phyloP scores from a whole-genome alignment of 37 sponge, comb jelly and placozoan genomes.

The Amphimedon queenslandica region DNA sequence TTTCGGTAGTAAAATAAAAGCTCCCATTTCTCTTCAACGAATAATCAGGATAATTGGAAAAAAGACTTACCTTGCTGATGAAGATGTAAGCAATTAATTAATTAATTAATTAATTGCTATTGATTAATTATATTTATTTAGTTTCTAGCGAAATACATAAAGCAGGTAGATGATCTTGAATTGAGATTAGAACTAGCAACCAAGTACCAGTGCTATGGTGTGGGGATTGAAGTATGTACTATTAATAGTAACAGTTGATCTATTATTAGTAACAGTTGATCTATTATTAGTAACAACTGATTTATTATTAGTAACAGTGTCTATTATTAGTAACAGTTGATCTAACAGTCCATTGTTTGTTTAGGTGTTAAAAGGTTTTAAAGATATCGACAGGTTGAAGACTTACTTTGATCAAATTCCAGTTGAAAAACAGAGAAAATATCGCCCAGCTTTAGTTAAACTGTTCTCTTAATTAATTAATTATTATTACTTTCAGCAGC shows the following conservation, averaged over 20 bases:
- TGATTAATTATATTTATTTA: background rate
- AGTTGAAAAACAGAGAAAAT: background rate
- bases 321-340: background rate
- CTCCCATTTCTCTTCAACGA: conserved; percentile 55
- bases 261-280: background rate
- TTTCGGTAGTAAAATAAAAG: conserved; percentile 55
- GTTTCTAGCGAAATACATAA: conserved; percentile 29
- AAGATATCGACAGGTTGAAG: background rate
- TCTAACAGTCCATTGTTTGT: background rate
- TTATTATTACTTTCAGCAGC: too few species aligned
- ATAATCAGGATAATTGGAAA: conserved; percentile 28
- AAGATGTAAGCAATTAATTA: background rate
- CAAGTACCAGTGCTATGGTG: conserved; percentile 9
- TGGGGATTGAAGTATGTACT: conserved; percentile 28
- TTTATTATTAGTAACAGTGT: background rate
- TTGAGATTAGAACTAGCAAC: conserved; percentile 31
- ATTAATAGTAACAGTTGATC: background rate
- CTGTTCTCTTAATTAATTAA: background rate
- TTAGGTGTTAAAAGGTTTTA: background rate
- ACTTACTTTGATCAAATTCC: background rate
- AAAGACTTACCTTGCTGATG: background rate
- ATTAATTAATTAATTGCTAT: background rate
- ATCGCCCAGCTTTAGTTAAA: background rate
- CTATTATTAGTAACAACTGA: too few species aligned
- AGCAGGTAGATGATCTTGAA: conserved; percentile 50